phyloP scores from a whole-genome alignment of 2,888 invertebrate genomes.

The Epirrhoe alternata region DNA sequence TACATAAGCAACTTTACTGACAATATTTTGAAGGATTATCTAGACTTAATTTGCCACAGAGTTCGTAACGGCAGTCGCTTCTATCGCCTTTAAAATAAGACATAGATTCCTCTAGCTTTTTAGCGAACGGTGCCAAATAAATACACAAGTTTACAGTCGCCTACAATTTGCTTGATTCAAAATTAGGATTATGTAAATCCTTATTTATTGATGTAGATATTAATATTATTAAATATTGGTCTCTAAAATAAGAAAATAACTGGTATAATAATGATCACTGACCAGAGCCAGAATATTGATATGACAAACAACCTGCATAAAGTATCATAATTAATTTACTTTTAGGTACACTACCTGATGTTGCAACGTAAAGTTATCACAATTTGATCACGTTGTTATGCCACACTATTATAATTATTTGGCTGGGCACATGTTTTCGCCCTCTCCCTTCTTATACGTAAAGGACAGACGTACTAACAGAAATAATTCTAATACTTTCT shows the following conservation, averaged over 20 bases:
- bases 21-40: slow-evolving; percentile 49
- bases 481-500: too few species aligned
- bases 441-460: too few species aligned
- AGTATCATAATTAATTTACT: background rate
- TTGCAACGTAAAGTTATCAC: background rate
- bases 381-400: background rate
- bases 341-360: background rate
- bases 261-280: slow-evolving; percentile 13
- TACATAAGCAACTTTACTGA: slow-evolving; percentile 40
- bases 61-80: background rate
- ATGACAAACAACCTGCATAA: background rate
- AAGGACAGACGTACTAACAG: too few species aligned
- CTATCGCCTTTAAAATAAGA: slow-evolving; percentile 29
- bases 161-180: slow-evolving; percentile 43
- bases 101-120: slow-evolving; percentile 17
- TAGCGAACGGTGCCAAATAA: slow-evolving; percentile 42
- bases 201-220: slow-evolving; percentile 44
- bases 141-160: slow-evolving; percentile 43
- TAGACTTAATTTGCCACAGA: slow-evolving; percentile 19
- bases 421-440: background rate
- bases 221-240: slow-evolving; percentile 30
- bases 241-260: slow-evolving; percentile 12
- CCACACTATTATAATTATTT: background rate
- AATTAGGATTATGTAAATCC: slow-evolving; percentile 43
- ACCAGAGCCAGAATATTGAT: slow-evolving; percentile 7